These are phyloP conservation scores for Trichomalopsis sarcophagae DNA, from an alignment of 1,140 invertebrate species.

Conservation along the genomic window DNA sequence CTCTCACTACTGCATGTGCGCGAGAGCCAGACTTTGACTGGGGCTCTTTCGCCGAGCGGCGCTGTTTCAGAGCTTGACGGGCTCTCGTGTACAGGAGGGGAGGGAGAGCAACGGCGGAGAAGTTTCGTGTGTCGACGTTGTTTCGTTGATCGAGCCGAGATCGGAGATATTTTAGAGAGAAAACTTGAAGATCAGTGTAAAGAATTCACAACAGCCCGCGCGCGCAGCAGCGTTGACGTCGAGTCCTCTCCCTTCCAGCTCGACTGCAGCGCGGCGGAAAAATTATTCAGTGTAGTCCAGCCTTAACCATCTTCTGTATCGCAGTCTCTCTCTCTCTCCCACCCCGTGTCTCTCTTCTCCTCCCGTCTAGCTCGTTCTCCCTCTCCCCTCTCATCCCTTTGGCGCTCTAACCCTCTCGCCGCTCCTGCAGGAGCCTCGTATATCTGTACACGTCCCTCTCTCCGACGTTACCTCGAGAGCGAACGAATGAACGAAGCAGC, in stretches of 20 bases:
- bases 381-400: constrained; percentile 45
- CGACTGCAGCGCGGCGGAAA: not conserved
- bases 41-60: not conserved
- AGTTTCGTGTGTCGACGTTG: too few relatives aligned
- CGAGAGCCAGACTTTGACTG: constrained; percentile 12
- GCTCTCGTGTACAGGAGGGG: not conserved
- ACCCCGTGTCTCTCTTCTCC: constrained; percentile 44
- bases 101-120: not conserved
- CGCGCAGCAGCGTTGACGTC: not conserved
- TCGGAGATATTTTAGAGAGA: too few relatives aligned
- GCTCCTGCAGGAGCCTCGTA: not conserved
- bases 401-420: constrained; percentile 1
- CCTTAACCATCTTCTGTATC: constrained; percentile 43
- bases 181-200: not conserved
- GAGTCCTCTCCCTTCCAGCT: not conserved
- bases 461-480: constrained; percentile 55
- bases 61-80: constrained; percentile 9
- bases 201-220: not conserved
- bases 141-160: too few relatives aligned
- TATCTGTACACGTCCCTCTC: constrained; percentile 53
- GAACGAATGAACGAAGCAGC: constrained; percentile 64
- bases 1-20: not conserved
- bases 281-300: constrained; percentile 42
- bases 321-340: constrained; percentile 43
- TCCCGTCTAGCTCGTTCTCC: constrained; percentile 49